Evolutionary conservation across 2,797 vertebrate species (phyloP).

Genomic region (Ptychobarbus kaznakovi): DNA sequence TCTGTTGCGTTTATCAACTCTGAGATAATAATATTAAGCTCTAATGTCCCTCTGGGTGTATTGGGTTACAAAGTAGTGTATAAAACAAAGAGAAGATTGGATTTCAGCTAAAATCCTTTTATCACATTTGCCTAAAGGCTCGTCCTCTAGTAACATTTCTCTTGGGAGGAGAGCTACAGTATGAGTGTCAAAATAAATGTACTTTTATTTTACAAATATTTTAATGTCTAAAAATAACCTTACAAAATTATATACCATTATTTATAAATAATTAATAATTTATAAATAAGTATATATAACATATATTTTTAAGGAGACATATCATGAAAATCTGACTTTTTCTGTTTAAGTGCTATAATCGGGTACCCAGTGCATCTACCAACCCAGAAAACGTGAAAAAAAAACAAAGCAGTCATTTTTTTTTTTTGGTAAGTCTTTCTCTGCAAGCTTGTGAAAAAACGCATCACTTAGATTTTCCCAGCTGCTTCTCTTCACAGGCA

Average conservation of each 20-base stretch:
- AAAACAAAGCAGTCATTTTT: too few species aligned
- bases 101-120: conserved; percentile 55
- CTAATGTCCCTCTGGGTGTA: conserved; percentile 34
- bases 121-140: conserved; percentile 45
- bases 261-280: background rate
- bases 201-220: background rate
- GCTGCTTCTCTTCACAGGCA: background rate
- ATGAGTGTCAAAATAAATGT: background rate
- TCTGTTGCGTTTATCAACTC: conserved; percentile 28
- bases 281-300: background rate
- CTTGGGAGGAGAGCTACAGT: background rate
- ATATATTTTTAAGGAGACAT: background rate
- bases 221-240: background rate
- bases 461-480: too few species aligned
- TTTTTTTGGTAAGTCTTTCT: background rate
- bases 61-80: conserved; percentile 40
- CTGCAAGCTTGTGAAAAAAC: background rate
- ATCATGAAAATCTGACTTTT: background rate
- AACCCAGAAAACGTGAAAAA: background rate
- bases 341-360: background rate
- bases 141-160: conserved; percentile 15
- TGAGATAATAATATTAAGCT: conserved; percentile 31
- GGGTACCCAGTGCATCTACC: background rate
- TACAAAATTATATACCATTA: background rate
- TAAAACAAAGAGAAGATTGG: conserved; percentile 52